phyloP scores from a whole-genome alignment of 2,797 vertebrate species.

The Semaprochilodus insignis region DNA sequence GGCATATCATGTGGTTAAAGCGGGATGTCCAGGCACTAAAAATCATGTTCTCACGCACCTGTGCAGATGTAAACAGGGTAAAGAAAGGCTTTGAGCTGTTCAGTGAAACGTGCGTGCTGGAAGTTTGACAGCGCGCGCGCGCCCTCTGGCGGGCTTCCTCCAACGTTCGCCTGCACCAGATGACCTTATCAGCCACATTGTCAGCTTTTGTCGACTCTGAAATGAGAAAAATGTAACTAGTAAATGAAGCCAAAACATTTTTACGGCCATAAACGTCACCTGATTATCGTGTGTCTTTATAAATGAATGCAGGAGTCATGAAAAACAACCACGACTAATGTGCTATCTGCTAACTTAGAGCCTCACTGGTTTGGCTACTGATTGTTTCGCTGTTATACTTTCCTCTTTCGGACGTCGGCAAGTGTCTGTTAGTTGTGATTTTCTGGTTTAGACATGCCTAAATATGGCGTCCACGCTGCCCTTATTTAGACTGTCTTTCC shows the following conservation, averaged over 20 bases:
- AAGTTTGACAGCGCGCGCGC: slow-evolving; percentile 28
- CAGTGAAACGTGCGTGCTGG: neutral
- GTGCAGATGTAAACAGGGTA: neutral
- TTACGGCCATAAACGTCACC: neutral
- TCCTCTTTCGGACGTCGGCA: too few species aligned
- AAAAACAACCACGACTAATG: neutral
- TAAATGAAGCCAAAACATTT: neutral
- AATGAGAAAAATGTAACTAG: neutral
- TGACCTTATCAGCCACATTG: neutral
- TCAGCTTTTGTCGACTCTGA: neutral
- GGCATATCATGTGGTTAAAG: neutral
- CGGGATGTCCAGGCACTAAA: neutral
- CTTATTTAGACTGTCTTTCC: neutral
- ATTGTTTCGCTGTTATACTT: too few species aligned
- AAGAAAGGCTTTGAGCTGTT: neutral
- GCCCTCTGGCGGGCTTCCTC: slow-evolving; percentile 32
- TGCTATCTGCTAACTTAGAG: neutral
- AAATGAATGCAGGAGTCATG: neutral
- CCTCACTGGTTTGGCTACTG: neutral
- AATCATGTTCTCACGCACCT: neutral
- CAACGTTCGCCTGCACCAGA: neutral
- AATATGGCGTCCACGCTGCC: too few species aligned
- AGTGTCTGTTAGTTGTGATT: neutral
- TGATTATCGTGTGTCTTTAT: neutral
- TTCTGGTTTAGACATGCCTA: neutral